Evolutionary conservation across 2,797 vertebrate species (phyloP), one percentile per base, ranked within the genome.

Genomic region (Sarcoramphus papa): DNA sequence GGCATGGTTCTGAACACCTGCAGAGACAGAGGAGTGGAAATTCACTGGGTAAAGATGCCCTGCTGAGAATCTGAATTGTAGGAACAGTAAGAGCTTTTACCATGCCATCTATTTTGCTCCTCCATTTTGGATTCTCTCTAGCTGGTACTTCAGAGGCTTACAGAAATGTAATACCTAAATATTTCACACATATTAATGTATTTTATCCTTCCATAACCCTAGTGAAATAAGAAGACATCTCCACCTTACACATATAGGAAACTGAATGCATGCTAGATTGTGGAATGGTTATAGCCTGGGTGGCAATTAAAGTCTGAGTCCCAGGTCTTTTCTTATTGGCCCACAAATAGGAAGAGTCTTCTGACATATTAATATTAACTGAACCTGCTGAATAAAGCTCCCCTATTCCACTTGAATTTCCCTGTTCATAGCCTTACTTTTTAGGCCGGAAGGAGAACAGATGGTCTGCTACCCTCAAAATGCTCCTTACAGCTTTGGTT

Each of bases 1-100:
- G 35, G 35, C 23, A 76, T 19, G 25, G 51, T 81, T 95, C 57
- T 86, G 67, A 93, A 79, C 63, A 95, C 73, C 80, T 86, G 77
- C 77, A 69, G 94, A 78, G 83, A 45, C 1, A 84, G 51, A 92
- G 30, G 48, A 78, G 59, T 82, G 48, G 57, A 95, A 92, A 94
- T 92, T 95, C 75, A 84, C 65, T 79, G 76, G 64, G 51, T 86
- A 94, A 90, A 86, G 43, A 28, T 59, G 28, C 7, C 79, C 83
- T 70, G 82, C 79, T 70, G 73, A 84, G 83, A 93, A 88, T 86
- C 59, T 86, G 90, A 96, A 92, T 48, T 65, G 59, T 74, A 94
- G 70, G 63, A 96, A 78, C 81, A 84, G 69, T 54, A 68, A 92
- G 80, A 90, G 43, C 37, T 87, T 88, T 93, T 87, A 76, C 54